These are phyloP conservation scores for Phymorhynchus buccinoides DNA, from an alignment of 1,140 invertebrate genomes.

Conservation along the genomic window DNA sequence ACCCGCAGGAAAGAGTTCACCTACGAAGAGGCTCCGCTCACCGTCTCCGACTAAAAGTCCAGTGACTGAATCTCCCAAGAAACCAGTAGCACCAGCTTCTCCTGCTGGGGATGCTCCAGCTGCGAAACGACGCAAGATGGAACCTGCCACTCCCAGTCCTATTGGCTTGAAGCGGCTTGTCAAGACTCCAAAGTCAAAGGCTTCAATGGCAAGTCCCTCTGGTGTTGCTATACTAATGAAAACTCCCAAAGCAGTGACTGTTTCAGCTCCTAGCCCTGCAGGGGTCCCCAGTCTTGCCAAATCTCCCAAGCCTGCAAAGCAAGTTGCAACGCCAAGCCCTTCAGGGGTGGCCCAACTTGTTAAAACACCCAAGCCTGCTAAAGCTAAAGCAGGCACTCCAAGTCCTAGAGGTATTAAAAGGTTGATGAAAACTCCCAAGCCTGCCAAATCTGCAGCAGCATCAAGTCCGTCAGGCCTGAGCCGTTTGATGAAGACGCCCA, in stretches of 20 bases:
- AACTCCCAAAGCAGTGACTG: constrained; percentile 46
- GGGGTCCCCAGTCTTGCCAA: constrained; percentile 49
- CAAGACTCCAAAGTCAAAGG: constrained; percentile 45
- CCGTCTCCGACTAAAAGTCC: neutral
- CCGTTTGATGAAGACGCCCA: constrained; percentile 8
- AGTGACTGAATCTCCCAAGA: constrained; percentile 17
- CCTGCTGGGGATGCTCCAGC: constrained; percentile 1
- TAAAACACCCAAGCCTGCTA: neutral
- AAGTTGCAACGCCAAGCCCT: constrained; percentile 28
- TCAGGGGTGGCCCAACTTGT: constrained; percentile 1
- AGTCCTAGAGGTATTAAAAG: neutral
- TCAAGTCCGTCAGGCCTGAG: constrained; percentile 6
- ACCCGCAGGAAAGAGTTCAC: neutral
- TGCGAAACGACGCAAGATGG: neutral
- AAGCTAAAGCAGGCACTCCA: neutral
- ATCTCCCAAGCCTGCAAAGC: constrained; percentile 43
- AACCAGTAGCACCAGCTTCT: constrained; percentile 13
- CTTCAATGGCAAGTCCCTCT: constrained; percentile 43
- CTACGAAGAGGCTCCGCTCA: neutral
- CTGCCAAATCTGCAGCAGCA: neutral
- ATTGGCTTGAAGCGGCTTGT: constrained; percentile 45
- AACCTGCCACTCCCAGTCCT: constrained; percentile 26
- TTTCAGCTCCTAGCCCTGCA: constrained; percentile 43
- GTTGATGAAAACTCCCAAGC: constrained; percentile 11
- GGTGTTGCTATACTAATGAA: constrained; percentile 51